A percentile compares a stretch with the other conserved stretches of the same genome.
Conservation (phyloP, 2,888 invertebrate genomes). For the Eledona agricola region DNA sequence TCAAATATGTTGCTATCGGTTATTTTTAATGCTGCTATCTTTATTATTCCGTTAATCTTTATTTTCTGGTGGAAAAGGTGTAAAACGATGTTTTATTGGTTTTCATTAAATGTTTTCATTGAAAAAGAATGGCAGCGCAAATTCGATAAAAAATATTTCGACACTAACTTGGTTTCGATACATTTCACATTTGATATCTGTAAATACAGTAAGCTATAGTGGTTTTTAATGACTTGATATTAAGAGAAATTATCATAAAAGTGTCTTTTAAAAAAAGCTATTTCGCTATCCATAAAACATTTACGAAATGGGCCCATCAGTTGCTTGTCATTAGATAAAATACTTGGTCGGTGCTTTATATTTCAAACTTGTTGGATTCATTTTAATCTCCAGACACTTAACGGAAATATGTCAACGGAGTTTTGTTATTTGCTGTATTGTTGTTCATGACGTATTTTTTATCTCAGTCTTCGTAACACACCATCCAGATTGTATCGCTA, state of each 20-base stretch:
- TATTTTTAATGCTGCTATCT: too few species aligned
- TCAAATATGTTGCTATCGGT: too few species aligned
- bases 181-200: slow-evolving; percentile 18
- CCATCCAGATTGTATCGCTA: slow-evolving; percentile 29
- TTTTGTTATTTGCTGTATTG: slow-evolving; percentile 34
- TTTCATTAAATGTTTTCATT: too few species aligned
- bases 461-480: slow-evolving; percentile 24
- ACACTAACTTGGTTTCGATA: too few species aligned
- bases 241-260: slow-evolving; percentile 31
- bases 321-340: slow-evolving; percentile 35
- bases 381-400: slow-evolving; percentile 35
- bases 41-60: too few species aligned
- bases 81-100: too few species aligned
- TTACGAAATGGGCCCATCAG: slow-evolving; percentile 34
- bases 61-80: too few species aligned
- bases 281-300: slow-evolving; percentile 30
- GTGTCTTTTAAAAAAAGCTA: slow-evolving; percentile 16
- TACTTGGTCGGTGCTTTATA: slow-evolving; percentile 29
- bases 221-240: slow-evolving; percentile 41
- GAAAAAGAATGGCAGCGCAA: too few species aligned
- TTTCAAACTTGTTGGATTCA: slow-evolving; percentile 31
- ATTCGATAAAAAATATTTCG: too few species aligned
- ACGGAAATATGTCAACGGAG: slow-evolving; percentile 36
- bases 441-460: slow-evolving; percentile 36
- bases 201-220: slow-evolving; percentile 33